phyloP scores from a whole-genome alignment of 1,140 invertebrate species.

The Drosophila murphyi region DNA sequence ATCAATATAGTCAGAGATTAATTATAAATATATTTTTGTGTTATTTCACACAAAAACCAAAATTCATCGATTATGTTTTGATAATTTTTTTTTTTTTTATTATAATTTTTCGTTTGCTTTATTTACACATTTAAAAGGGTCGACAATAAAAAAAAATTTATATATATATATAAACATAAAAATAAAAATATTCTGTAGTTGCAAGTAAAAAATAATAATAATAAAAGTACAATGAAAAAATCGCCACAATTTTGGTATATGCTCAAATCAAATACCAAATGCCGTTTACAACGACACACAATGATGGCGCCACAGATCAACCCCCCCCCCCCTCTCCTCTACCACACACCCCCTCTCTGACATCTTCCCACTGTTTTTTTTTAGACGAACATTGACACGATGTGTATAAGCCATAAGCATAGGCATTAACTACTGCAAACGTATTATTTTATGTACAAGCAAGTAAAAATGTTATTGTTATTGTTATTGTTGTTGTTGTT shows the following conservation, averaged over 20 bases:
- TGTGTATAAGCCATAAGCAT: constrained; percentile 13
- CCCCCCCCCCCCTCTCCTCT: background rate
- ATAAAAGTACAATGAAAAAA: constrained; percentile 27
- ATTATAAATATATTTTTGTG: constrained; percentile 15
- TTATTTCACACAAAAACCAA: constrained; percentile 33
- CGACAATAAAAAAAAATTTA: constrained; percentile 17
- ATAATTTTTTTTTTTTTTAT: constrained; percentile 34
- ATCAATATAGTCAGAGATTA: too few relatives aligned
- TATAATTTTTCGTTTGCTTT: constrained; percentile 41
- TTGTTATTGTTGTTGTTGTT: background rate
- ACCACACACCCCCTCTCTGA: too few relatives aligned
- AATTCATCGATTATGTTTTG: constrained; percentile 26
- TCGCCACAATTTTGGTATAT: constrained; percentile 30
- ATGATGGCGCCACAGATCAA: constrained; percentile 10
- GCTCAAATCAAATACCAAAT: constrained; percentile 25
- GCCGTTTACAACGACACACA: constrained; percentile 37
- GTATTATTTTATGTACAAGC: constrained; percentile 13
- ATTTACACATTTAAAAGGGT: constrained; percentile 47
- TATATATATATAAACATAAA: constrained; percentile 2
- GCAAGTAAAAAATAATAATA: constrained; percentile 30
- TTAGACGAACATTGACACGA: constrained; percentile 4
- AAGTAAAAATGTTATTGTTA: constrained; percentile 8
- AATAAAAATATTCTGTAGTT: constrained; percentile 19
- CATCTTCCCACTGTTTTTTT: too few relatives aligned
- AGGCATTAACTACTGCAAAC: constrained; percentile 4